Evolutionary conservation across 2,113 vertebrate species (phyloP).

Genomic region (Brachypodius melanocephalos): DNA sequence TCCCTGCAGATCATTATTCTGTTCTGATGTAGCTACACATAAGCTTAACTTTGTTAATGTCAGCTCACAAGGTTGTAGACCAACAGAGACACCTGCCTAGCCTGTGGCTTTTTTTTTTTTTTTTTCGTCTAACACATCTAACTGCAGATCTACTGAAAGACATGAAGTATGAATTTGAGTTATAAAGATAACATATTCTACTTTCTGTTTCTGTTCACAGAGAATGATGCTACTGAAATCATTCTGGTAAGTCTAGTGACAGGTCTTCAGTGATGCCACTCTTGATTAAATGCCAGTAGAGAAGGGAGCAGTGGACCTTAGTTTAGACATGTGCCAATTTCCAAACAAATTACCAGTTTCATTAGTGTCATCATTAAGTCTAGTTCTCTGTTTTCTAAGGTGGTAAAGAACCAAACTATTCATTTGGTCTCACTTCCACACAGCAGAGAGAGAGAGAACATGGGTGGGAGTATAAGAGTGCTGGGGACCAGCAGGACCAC

Average conservation of each 20-base stretch:
- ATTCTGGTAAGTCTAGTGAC: not conserved
- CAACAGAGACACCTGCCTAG: not conserved
- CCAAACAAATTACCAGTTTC: not conserved
- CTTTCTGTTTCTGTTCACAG: not conserved
- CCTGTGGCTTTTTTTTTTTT: not conserved
- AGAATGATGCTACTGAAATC: not conserved
- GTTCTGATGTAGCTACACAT: not conserved
- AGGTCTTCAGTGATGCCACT: rapidly evolving
- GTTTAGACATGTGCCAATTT: not conserved
- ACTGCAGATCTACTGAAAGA: not conserved
- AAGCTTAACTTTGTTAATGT: not conserved
- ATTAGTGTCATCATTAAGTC: not conserved
- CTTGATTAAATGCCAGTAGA: not conserved
- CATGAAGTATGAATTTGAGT: not conserved
- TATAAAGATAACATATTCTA: not conserved
- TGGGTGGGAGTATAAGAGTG: not conserved
- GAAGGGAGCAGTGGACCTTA: not conserved
- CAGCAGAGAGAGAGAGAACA: not conserved
- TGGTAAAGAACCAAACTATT: not conserved
- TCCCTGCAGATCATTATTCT: not conserved
- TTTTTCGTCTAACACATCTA: not conserved
- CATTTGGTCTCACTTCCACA: not conserved
- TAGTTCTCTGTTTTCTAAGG: not conserved
- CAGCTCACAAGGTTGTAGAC: not conserved
- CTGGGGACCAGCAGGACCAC: rapidly evolving